Conservation (phyloP, 1,140 invertebrate species). For the Helicoverpa zea region DNA sequence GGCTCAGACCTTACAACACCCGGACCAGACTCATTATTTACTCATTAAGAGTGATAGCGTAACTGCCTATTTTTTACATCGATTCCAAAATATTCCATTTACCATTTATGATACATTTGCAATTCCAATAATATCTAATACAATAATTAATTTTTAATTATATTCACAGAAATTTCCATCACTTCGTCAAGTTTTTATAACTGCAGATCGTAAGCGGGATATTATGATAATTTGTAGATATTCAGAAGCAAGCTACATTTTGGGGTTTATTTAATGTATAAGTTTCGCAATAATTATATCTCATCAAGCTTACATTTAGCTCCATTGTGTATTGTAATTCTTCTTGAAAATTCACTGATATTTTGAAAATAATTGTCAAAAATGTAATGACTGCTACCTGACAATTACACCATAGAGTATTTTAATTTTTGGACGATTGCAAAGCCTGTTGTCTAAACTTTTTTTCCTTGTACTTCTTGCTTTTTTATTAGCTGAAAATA, state of each 20-base stretch:
- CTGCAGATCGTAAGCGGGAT: no score
- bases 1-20: neutral
- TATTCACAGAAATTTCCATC: neutral
- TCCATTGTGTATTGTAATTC: slow-evolving; percentile 20
- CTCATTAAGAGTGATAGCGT: neutral
- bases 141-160: neutral
- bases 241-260: no score
- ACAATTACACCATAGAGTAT: slow-evolving; percentile 9
- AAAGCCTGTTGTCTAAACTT: neutral
- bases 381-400: neutral
- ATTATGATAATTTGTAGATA: no score
- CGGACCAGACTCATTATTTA: neutral
- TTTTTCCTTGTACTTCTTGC: neutral
- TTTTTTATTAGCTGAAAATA: no score
- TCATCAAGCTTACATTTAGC: slow-evolving; percentile 2
- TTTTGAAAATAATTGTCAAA: slow-evolving; percentile 16
- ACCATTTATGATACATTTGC: neutral
- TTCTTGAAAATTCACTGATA: slow-evolving; percentile 24
- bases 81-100: slow-evolving; percentile 9
- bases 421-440: neutral
- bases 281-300: no score
- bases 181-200: no score
- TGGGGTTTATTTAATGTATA: no score
- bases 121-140: neutral
- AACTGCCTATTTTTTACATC: neutral